Percentiles rank a stretch among this genome's conserved stretches.
These are phyloP conservation scores for Myopa tessellatipennis DNA, from an alignment of 2,888 invertebrate species.

Conservation along the genomic window DNA sequence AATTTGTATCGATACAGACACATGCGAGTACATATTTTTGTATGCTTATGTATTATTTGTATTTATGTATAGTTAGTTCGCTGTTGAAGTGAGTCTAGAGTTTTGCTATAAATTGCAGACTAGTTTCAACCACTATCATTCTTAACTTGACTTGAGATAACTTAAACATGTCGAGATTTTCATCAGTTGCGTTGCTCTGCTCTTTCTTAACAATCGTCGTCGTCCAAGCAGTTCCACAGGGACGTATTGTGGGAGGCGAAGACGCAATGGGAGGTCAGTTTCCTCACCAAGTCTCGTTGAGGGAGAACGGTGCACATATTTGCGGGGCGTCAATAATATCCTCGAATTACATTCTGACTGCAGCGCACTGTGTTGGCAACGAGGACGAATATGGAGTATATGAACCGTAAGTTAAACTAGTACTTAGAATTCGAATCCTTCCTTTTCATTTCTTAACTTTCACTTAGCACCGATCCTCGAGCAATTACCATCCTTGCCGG, in stretches of 20 bases:
- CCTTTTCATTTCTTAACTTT: no score
- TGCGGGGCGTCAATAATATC: conserved; percentile 41
- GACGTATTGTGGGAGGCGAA: conserved; percentile 50
- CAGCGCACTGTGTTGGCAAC: conserved; percentile 36
- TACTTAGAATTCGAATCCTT: no score
- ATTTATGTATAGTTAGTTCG: no score
- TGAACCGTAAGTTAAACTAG: no score
- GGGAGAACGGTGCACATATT: conserved; percentile 10
- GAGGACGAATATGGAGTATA: no score
- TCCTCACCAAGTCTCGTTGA: conserved; percentile 57
- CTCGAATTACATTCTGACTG: conserved; percentile 33
- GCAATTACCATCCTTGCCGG: conserved; percentile 60
- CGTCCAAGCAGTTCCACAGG: neutral
- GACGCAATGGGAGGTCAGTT: conserved; percentile 53
- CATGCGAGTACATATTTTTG: no score
- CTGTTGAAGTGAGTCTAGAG: no score
- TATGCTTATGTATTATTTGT: no score
- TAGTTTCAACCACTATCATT: no score
- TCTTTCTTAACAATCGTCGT: neutral
- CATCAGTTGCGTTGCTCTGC: neutral
- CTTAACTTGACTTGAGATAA: no score
- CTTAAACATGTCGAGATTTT: neutral
- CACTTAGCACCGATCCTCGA: conserved; percentile 54
- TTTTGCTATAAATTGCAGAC: no score
- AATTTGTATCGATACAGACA: no score